A percentile compares a stretch with the other conserved stretches of the same genome.
phyloP scores from a whole-genome alignment of 2,113 vertebrate species.

The Neomonachus schauinslandi region DNA sequence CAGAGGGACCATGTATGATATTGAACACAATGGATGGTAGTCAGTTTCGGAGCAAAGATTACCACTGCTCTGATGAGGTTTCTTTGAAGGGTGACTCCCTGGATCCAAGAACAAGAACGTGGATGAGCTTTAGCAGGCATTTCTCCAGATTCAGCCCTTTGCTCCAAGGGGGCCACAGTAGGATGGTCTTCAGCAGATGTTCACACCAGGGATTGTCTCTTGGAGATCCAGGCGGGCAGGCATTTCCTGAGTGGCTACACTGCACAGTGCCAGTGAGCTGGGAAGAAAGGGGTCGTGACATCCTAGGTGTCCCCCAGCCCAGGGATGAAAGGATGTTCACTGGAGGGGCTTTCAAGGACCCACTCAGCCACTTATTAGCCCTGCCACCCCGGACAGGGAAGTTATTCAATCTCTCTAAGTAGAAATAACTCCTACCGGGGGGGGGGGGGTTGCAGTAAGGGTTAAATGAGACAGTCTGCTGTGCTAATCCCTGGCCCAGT shows the following conservation, averaged over 20 bases:
- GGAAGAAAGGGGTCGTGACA: background rate
- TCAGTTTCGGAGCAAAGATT: background rate
- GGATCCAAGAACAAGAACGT: background rate
- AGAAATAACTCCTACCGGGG: background rate
- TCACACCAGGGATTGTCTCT: background rate
- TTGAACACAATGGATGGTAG: background rate
- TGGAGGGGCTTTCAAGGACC: background rate
- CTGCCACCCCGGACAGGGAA: background rate
- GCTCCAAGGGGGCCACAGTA: accelerated
- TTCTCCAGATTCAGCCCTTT: background rate
- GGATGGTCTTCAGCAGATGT: background rate
- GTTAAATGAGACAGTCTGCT: background rate
- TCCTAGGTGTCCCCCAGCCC: too few species aligned
- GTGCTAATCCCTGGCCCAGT: background rate
- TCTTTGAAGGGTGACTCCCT: background rate
- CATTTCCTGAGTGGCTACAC: background rate
- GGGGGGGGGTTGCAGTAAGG: background rate
- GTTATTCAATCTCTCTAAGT: background rate
- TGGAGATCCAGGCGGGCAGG: background rate
- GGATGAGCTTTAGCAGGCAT: too few species aligned
- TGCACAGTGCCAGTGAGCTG: too few species aligned
- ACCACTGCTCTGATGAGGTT: too few species aligned
- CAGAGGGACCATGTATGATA: background rate
- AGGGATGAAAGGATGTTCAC: background rate
- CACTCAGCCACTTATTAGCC: background rate